Evolutionary conservation across 2,888 invertebrate species (phyloP), one percentile per base, ranked within the genome.

Genomic region (Phlogophora meticulosa): DNA sequence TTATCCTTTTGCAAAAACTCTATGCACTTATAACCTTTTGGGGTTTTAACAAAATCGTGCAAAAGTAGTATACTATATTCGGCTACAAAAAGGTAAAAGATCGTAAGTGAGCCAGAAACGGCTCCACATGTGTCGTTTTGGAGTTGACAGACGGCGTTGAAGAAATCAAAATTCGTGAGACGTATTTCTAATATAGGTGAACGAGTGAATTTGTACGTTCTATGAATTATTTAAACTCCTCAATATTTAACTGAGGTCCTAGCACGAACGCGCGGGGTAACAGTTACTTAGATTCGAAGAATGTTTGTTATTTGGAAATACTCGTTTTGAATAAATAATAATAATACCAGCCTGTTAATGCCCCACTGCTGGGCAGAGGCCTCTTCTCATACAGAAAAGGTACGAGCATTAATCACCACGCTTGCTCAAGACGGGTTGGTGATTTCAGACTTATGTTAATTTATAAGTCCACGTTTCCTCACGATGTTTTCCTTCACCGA

Each of bases 51-150:
- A 51, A 59, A 71, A 76, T 57, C 75, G 52, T 63, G 83, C 86
- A 91, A 91, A 93, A 92, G 92, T 93, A 86, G 93, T 92, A 92
- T 92, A 92, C 92, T 81, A 93, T 93, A 90, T 92, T 79, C 65
- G 69, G 40, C 5, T 28, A 5, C 15, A 15, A 68, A 80, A 40
- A 38, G 52, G 32, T 28, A 69, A 87, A 92, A 91, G 0, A 88
- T 22, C 82, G 64, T 88, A 91, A 66, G 86, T 87, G 15, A 22
- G 24, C 7, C 0, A 28, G 13, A 22, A 68, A 65, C 56, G 11
- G n/a, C 7, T 0, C 7, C 0, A 20, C 56, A 22, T 73, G 73
- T 9, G 70, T 20, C 78, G 24, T 84, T 89, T 81, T 76, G n/a
- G n/a, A 59, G 24, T 76, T 81, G 43, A 17, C 59, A 48, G 28